Evolutionary conservation across 1,140 invertebrate genomes (phyloP).

Genomic region (Magallana gigas): DNA sequence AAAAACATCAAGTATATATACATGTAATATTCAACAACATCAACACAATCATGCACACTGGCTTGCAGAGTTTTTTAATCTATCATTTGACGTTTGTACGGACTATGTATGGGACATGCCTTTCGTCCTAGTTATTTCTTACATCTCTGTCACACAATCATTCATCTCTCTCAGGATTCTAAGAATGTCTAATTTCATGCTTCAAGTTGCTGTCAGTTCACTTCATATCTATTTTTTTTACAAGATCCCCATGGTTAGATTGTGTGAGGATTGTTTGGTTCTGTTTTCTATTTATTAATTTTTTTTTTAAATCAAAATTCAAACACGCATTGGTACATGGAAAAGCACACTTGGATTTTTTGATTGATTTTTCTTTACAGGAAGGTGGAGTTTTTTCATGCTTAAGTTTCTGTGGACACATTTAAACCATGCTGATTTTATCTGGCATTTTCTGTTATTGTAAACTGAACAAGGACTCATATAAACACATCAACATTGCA

Average conservation of each 20-base stretch:
- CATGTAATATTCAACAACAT: neutral
- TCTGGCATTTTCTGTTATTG: conserved; percentile 2
- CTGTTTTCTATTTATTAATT: too few relatives aligned
- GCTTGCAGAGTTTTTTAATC: neutral
- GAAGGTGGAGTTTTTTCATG: neutral
- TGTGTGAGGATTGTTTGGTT: too few relatives aligned
- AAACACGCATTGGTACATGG: neutral
- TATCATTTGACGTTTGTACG: neutral
- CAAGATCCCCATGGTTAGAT: too few relatives aligned
- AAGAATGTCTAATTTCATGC: neutral
- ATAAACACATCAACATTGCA: conserved; percentile 29
- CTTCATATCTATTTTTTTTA: neutral
- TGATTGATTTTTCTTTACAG: neutral
- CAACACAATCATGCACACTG: conserved; percentile 19
- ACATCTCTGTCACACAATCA: neutral
- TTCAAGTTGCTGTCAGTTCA: conserved; percentile 32
- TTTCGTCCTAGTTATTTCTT: neutral
- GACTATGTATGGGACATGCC: neutral
- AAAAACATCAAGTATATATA: neutral
- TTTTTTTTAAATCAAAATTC: too few relatives aligned
- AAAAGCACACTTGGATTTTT: neutral
- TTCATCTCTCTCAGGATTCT: too few relatives aligned
- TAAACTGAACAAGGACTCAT: neutral
- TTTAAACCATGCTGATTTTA: conserved; percentile 8
- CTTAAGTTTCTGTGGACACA: conserved; percentile 17